Base-by-base conservation (phyloP, 37 sponge, comb jelly and placozoan genomes). In the Geodia barretti region DNA sequence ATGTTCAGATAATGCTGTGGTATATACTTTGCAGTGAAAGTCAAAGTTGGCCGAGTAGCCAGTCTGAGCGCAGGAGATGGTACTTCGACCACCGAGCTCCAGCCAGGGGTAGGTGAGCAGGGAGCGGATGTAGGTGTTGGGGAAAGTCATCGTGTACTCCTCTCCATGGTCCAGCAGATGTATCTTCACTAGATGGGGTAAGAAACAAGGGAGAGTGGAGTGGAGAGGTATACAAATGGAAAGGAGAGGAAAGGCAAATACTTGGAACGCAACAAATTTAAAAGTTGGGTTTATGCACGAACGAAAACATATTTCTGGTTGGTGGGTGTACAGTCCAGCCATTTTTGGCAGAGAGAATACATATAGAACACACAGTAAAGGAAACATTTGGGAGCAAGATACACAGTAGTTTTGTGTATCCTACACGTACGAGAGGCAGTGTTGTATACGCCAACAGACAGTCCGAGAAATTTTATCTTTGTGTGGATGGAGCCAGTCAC, bases 1-100 rank as follows among this genome's bases (percentile, higher is more conserved):
- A n/a, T n/a, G n/a, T n/a, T n/a, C n/a, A n/a, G n/a, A n/a, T n/a
- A n/a, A n/a, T n/a, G n/a, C n/a, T n/a, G n/a, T n/a, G n/a, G n/a
- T n/a, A 47, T 14, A 7, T 29, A 90, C 90, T 83, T 97, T 97
- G 60, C 89, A 85, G 74, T 93, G 94, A 71, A 97, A 97, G 64
- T 93, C 94, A 60, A 97, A 85, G 66, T 84, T 75, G 36, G 97
- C 89, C 67, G 61, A 71, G 79, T 93, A 97, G 3, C 97, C 97
- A 11, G 91, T 93, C 87, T 93, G 62, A 9, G 47, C 60, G 67
- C 97, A 97, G 20, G 64, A 72, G 38, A 97, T 79, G 25, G 31
- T 35, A 74, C 81, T 54, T 42, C 82, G 81, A 38, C 94, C 94
- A 70, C 90, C 94, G 2, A 94, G 32, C 59, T 90, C 90, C 68